Evolutionary conservation across 2,113 vertebrate genomes (phyloP), one percentile per base, ranked within the genome.

Genomic region (Anser brachyrhynchus): DNA sequence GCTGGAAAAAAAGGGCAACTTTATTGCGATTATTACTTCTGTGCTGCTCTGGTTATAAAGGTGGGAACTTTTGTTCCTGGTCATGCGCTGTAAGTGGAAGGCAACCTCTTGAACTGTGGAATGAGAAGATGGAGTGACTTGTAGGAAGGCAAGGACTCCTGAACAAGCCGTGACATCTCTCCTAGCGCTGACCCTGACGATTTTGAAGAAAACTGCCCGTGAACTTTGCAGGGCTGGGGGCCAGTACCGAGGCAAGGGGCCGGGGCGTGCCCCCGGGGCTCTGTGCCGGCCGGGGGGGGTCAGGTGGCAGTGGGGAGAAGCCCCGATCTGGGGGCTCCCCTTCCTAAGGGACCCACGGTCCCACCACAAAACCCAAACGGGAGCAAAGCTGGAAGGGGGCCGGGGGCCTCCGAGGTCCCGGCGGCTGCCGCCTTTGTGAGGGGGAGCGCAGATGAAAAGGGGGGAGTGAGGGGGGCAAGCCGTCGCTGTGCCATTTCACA

Each of bases 161-260:
- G 13, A 23, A 17, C 54, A 23, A 57, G 44, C 51, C 3, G 15
- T 4, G 26, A 9, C 82, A 44, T 11, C 64, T 79, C 71, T 7
- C 5, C 62, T 6, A 4, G 4, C 3, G 4, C 6, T 11, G 65
- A 35, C 51, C 10, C 19, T 4, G 2, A 11, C 1, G 61, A 61
- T 66, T 29, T 58, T 55, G 26, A 19, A 70, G 62, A 41, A 78
- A 64, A 66, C 10, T 37, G 15, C 61, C 57, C 39, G 19, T 7
- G 66, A 78, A 78, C 89, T 92, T 71, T 0, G 58, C 92, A n/a
- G 65, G 57, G 81, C 37, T 33, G 11, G 72, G 55, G 55, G 39
- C 23, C 39, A 75, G n/a, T 57, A 12, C 77, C 0, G 52, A 62
- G 57, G 79, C 57, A 8, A 39, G 5, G 9, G 70, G 18, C 23